phyloP scores from a whole-genome alignment of 2,797 vertebrate genomes.

The Liasis olivaceus region DNA sequence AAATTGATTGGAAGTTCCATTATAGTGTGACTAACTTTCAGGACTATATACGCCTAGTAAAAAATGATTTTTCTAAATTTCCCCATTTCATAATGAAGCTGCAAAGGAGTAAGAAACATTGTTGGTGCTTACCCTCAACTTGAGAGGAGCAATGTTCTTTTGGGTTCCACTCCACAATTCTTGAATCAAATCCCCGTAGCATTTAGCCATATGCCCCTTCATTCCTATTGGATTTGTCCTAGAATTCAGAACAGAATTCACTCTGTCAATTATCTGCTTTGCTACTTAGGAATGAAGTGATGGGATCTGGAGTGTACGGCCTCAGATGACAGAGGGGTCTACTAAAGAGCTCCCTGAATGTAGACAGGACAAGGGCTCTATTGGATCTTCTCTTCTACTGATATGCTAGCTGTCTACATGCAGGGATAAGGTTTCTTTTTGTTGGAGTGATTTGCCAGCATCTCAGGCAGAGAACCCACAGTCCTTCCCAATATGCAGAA shows the following conservation, averaged over 20 bases:
- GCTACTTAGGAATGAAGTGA: neutral
- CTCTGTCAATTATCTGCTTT: constrained; percentile 20
- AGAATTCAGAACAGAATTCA: constrained; percentile 48
- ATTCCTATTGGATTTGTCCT: constrained; percentile 98
- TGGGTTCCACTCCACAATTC: constrained; percentile 98
- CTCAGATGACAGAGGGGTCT: neutral
- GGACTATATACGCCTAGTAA: neutral
- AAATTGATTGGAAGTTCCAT: neutral
- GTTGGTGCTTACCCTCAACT: constrained; percentile 84
- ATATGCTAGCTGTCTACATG: neutral
- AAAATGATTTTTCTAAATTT: neutral
- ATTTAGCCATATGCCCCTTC: constrained; percentile 99
- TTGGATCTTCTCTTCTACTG: neutral
- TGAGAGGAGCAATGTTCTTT: constrained; percentile 95
- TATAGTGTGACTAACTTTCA: neutral
- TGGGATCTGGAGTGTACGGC: neutral
- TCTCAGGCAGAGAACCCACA: neutral
- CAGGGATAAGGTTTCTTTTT: neutral
- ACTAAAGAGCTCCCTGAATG: neutral
- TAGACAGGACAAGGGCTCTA: neutral
- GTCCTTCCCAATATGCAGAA: neutral
- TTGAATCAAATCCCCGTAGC: constrained; percentile 97
- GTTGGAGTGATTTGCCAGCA: too few relatives aligned
- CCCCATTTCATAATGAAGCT: neutral
- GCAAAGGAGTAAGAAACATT: neutral